Conservation (phyloP, 2,113 vertebrate species). For the Pteruthius melanotis region DNA sequence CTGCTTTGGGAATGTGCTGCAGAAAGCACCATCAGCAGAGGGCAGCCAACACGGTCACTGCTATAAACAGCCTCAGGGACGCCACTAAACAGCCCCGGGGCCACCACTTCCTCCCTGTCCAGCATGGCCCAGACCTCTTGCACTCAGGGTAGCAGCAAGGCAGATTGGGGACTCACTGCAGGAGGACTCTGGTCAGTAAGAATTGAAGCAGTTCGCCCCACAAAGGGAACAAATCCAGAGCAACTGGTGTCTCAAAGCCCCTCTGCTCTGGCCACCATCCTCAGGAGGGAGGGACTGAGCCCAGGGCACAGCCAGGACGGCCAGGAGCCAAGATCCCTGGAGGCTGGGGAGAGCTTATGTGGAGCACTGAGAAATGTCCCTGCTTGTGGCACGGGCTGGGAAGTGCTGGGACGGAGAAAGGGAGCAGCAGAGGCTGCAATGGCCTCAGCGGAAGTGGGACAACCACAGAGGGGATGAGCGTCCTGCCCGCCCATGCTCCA, state of each 20-base stretch:
- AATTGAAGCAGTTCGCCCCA: fast-evolving
- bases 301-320: not conserved
- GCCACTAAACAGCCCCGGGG: not conserved
- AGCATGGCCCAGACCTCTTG: fast-evolving
- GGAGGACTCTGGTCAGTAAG: not conserved
- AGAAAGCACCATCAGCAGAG: not conserved
- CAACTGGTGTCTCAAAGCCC: not conserved
- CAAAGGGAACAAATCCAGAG: not conserved
- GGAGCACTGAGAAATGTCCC: not conserved
- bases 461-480: fast-evolving
- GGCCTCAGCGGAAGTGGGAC: not conserved
- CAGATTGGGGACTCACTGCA: not conserved
- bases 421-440: not conserved
- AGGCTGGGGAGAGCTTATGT: not conserved
- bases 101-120: not conserved
- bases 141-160: not conserved
- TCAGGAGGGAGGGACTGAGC: not conserved
- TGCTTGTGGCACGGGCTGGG: fast-evolving
- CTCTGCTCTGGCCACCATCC: not conserved
- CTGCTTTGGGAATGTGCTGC: not conserved
- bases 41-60: fast-evolving
- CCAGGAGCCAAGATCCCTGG: not conserved
- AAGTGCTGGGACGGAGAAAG: not conserved
- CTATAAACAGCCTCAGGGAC: not conserved
- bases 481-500: fast-evolving